A percentile compares a stretch with the other conserved stretches of the same genome.
Conservation (phyloP, 2,113 vertebrate genomes). For the Silurus meridionalis region DNA sequence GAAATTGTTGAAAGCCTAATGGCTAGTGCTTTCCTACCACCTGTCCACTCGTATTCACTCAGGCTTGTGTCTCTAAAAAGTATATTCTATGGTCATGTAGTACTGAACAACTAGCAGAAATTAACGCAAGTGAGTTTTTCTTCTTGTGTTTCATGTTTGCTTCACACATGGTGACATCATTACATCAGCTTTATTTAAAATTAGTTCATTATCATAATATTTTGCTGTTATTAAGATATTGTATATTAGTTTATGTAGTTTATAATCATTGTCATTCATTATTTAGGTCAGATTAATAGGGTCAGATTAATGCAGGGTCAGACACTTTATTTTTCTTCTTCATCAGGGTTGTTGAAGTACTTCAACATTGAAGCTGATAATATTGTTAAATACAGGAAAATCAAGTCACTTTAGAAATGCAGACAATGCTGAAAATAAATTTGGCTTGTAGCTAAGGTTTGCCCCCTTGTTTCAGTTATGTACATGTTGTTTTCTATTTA, state of each 20-base stretch:
- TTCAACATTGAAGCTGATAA: not conserved
- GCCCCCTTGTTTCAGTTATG: not conserved
- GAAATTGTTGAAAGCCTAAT: not conserved
- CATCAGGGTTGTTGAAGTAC: not conserved
- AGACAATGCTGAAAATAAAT: not conserved
- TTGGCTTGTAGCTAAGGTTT: not conserved
- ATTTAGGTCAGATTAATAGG: not conserved
- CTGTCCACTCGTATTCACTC: not conserved
- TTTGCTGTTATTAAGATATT: not conserved
- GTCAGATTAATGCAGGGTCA: not conserved
- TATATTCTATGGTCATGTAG: no score
- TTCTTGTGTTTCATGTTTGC: not conserved
- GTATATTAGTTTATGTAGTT: not conserved
- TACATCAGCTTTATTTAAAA: not conserved
- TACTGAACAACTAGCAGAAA: no score
- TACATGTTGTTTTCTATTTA: not conserved
- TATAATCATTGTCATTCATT: not conserved
- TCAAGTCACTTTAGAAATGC: not conserved
- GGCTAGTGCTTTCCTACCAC: not conserved
- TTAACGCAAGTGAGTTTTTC: no score
- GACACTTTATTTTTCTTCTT: not conserved
- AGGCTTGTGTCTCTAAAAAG: no score
- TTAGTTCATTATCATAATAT: no score
- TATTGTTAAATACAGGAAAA: not conserved
- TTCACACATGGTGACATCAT: not conserved